These are phyloP conservation scores for Neomorphus geoffroyi DNA, from an alignment of 2,797 vertebrate genomes.

Conservation along the genomic window DNA sequence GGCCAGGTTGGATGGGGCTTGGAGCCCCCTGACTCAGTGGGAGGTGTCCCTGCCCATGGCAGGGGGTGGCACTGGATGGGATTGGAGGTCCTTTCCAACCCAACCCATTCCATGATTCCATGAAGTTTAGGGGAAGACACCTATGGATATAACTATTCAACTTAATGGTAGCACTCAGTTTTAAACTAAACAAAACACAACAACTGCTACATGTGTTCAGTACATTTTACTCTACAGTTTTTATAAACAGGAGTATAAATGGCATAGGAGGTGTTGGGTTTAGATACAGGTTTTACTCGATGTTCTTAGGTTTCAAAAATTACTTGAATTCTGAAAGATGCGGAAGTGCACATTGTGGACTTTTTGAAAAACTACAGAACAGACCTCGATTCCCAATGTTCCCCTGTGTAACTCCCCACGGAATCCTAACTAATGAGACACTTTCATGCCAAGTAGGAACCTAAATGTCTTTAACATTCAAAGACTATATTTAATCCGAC, in stretches of 20 bases:
- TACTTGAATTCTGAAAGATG: background rate
- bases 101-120: no score
- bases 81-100: no score
- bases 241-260: background rate
- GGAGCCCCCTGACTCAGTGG: no score
- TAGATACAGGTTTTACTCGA: background rate
- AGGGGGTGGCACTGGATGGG: no score
- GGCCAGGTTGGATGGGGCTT: no score
- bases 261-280: background rate
- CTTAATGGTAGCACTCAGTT: background rate
- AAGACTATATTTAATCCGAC: background rate
- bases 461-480: background rate
- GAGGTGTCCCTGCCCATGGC: no score
- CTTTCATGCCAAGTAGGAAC: background rate
- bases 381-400: background rate
- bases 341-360: background rate
- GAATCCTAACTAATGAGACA: background rate
- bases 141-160: accelerated
- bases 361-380: background rate
- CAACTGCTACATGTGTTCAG: background rate
- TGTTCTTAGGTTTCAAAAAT: background rate
- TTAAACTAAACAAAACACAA: background rate
- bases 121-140: background rate
- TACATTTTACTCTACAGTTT: background rate
- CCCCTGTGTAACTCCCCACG: accelerated